Percentiles rank a stretch among this genome's conserved stretches.
Conservation (phyloP, 2,888 invertebrate genomes). For the Caenorhabditis becei region DNA sequence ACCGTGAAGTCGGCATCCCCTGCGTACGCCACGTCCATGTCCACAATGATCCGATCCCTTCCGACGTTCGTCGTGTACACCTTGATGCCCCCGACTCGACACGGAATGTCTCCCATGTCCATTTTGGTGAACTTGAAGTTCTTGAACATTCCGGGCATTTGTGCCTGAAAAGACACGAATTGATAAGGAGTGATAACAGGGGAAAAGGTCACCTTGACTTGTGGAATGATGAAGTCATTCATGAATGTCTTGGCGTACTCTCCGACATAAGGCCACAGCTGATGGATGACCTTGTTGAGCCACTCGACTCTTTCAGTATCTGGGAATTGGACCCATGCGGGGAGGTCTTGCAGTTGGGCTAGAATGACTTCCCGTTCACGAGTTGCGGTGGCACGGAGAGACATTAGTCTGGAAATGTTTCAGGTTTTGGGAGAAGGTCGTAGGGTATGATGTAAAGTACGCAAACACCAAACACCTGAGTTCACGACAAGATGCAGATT, state of each 20-base stretch:
- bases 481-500: too few relatives aligned
- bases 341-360: conserved; percentile 80
- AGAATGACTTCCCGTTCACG: conserved; percentile 80
- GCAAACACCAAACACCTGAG: too few relatives aligned
- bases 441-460: too few relatives aligned
- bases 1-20: conserved; percentile 97
- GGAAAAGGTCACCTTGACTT: conserved; percentile 82
- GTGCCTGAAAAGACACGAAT: conserved; percentile 84
- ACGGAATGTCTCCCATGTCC: conserved; percentile 89
- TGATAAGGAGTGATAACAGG: neutral
- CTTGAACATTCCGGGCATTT: conserved; percentile 89
- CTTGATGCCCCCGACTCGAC: conserved; percentile 81
- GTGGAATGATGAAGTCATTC: conserved; percentile 91
- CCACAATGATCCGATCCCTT: conserved; percentile 93
- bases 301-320: conserved; percentile 82
- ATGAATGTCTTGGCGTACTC: conserved; percentile 90
- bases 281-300: conserved; percentile 82
- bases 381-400: conserved; percentile 68
- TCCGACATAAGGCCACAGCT: conserved; percentile 94
- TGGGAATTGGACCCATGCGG: conserved; percentile 82
- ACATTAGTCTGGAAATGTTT: conserved; percentile 53
- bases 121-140: conserved; percentile 96
- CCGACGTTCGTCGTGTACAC: conserved; percentile 95
- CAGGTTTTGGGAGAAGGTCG: too few relatives aligned
- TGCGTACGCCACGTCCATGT: conserved; percentile 95